Percentiles rank a stretch among this genome's conserved stretches.
These are phyloP conservation scores for Thalassaphorura encarpata DNA, from an alignment of 1,140 invertebrate genomes.

Conservation along the genomic window DNA sequence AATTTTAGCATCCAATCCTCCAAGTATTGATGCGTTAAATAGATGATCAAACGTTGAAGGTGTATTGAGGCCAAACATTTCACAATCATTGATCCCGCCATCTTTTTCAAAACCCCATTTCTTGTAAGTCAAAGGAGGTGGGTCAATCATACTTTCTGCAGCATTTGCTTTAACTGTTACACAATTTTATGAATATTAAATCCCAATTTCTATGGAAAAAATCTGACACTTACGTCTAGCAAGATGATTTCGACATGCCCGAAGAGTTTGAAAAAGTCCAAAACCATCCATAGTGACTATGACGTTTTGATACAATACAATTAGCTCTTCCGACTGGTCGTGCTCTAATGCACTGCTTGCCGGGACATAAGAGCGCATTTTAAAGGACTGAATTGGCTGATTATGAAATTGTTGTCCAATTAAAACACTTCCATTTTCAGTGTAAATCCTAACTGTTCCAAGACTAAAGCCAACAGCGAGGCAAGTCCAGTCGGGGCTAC, in stretches of 20 bases:
- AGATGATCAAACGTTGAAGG: constrained; percentile 78
- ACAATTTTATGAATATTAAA: background rate
- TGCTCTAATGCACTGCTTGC: constrained; percentile 45
- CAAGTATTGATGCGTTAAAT: constrained; percentile 63
- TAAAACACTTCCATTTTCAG: constrained; percentile 68
- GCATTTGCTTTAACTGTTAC: constrained; percentile 62
- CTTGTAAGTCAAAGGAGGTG: constrained; percentile 54
- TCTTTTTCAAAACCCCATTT: constrained; percentile 80
- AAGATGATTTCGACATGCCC: constrained; percentile 66
- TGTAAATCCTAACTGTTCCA: constrained; percentile 78
- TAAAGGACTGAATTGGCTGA: constrained; percentile 64
- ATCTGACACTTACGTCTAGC: constrained; percentile 52
- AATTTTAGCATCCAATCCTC: constrained; percentile 60
- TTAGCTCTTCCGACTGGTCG: constrained; percentile 65
- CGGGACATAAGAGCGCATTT: constrained; percentile 65
- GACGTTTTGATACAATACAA: constrained; percentile 63
- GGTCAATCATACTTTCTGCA: constrained; percentile 47
- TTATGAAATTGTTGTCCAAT: constrained; percentile 75
- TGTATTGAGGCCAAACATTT: constrained; percentile 62
- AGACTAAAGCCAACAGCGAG: constrained; percentile 74
- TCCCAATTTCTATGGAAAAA: background rate
- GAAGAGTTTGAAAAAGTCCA: constrained; percentile 67
- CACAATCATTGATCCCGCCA: constrained; percentile 61
- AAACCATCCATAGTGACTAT: constrained; percentile 74
- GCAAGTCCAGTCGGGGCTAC: constrained; percentile 85